Evolutionary conservation across 1,140 invertebrate species (phyloP).

Genomic region (Brachionus angularis): DNA sequence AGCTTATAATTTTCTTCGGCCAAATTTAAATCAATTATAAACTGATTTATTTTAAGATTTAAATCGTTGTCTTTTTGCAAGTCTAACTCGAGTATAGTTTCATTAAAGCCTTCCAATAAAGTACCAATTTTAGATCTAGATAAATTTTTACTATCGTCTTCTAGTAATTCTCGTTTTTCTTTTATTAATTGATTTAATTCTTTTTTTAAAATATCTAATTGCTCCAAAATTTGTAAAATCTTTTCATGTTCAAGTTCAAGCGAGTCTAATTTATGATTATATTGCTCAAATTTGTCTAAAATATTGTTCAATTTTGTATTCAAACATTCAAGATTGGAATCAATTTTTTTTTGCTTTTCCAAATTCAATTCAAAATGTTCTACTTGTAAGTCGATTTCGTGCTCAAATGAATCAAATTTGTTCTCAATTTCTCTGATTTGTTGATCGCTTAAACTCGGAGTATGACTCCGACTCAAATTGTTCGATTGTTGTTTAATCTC

Average conservation of each 20-base stretch:
- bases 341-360: not conserved
- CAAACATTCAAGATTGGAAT: not conserved
- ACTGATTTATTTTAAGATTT: not conserved
- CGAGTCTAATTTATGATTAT: not conserved
- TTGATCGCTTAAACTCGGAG: not conserved
- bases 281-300: not conserved
- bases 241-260: not conserved
- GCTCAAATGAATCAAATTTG: not conserved
- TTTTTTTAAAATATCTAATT: not conserved
- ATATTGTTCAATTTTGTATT: not conserved
- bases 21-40: not conserved
- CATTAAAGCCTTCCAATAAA: not conserved
- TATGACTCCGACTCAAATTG: no score
- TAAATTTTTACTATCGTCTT: not conserved
- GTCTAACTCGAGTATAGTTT: not conserved
- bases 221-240: not conserved
- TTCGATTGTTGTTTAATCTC: no score
- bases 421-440: not conserved
- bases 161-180: not conserved
- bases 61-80: not conserved
- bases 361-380: not conserved
- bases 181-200: not conserved
- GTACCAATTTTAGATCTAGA: not conserved
- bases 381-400: not conserved
- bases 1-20: slow-evolving; percentile 9